Evolutionary conservation across 2,888 invertebrate genomes (phyloP).

Genomic region (Chydorus sphaericus): DNA sequence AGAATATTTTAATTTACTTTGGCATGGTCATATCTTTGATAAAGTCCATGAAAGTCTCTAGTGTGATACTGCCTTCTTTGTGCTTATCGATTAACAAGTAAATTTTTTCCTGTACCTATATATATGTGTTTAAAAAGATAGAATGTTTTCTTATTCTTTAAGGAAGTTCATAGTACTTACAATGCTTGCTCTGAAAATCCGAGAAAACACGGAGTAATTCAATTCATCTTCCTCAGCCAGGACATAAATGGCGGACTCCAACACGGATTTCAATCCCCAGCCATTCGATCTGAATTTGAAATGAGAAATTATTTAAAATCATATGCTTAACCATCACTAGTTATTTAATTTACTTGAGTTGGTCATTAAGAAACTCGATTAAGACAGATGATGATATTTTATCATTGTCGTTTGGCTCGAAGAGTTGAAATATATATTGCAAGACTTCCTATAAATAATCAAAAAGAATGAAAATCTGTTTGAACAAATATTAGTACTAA

Average conservation of each 20-base stretch:
- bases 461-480: slow-evolving; percentile 49
- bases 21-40: no score
- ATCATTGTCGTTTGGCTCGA: slow-evolving; percentile 57
- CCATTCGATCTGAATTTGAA: background rate
- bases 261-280: slow-evolving; percentile 66
- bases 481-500: background rate
- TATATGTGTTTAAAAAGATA: no score
- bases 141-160: no score
- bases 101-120: no score
- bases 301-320: background rate
- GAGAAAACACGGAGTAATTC: slow-evolving; percentile 50
- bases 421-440: slow-evolving; percentile 63
- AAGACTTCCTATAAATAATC: no score
- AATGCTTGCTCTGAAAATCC: no score
- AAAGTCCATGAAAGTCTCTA: no score
- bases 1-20: no score
- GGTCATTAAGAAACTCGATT: slow-evolving; percentile 71
- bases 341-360: slow-evolving; percentile 51
- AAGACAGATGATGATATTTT: slow-evolving; percentile 63
- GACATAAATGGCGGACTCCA: slow-evolving; percentile 73
- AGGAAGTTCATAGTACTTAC: no score
- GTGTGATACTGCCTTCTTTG: no score
- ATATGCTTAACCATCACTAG: background rate
- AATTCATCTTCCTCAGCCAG: slow-evolving; percentile 64
- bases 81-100: no score